phyloP scores from a whole-genome alignment of 1,140 invertebrate species.

The Bicyclus anynana region DNA sequence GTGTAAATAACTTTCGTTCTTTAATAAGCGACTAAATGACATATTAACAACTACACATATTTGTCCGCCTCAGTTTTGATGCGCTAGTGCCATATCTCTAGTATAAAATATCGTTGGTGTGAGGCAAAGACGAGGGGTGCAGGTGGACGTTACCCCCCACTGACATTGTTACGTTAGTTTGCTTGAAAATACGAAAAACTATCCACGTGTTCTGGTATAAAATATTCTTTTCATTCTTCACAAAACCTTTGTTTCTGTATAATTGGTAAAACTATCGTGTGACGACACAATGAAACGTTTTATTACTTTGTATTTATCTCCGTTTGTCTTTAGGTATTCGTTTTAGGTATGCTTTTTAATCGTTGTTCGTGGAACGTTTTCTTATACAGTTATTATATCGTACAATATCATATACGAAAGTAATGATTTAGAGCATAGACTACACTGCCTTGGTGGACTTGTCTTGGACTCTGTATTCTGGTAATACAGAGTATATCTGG shows the following conservation, averaged over 20 bases:
- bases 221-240: constrained; percentile 66
- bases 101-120: no score
- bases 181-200: constrained; percentile 68
- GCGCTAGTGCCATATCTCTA: no score
- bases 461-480: no score
- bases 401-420: no score
- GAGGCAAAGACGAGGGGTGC: constrained; percentile 39
- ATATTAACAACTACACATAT: no score
- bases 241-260: constrained; percentile 41
- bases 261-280: constrained; percentile 54
- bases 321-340: background rate
- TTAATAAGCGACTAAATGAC: no score
- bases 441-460: no score
- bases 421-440: no score
- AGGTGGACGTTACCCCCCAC: constrained; percentile 39
- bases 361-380: background rate
- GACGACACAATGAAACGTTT: constrained; percentile 48
- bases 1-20: no score
- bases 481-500: no score
- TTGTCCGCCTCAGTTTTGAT: no score
- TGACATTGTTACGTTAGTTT: constrained; percentile 63
- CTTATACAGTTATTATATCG: background rate
- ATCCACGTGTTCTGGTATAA: constrained; percentile 58
- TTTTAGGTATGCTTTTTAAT: background rate
- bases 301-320: constrained; percentile 18